Percentiles rank a stretch among this genome's conserved stretches.
Conservation (phyloP, 2,888 invertebrate genomes). For the Pterostichus niger region DNA sequence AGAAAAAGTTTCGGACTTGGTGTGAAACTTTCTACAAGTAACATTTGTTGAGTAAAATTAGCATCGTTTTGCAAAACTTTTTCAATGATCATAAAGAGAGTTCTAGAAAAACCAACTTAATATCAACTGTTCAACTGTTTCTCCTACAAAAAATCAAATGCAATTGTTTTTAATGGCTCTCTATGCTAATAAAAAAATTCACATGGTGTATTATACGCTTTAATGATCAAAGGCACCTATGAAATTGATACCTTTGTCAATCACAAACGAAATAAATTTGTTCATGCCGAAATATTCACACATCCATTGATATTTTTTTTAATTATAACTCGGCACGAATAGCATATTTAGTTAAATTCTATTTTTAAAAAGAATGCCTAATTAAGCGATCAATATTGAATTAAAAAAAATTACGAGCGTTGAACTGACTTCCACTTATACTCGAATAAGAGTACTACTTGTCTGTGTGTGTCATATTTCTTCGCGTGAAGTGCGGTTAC, state of each 20-base stretch:
- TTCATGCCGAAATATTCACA: slow-evolving; percentile 9
- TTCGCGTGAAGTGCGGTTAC: too few species aligned
- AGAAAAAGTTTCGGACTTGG: slow-evolving; percentile 44
- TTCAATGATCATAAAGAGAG: slow-evolving; percentile 64
- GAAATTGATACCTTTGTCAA: slow-evolving; percentile 30
- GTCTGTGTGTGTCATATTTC: too few species aligned
- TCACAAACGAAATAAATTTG: slow-evolving; percentile 18
- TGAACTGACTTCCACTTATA: too few species aligned
- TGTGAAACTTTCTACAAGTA: slow-evolving; percentile 54
- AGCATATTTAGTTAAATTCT: too few species aligned
- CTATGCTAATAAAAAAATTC: neutral
- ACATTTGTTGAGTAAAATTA: slow-evolving; percentile 65
- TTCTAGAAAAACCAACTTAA: slow-evolving; percentile 45
- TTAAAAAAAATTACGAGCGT: too few species aligned
- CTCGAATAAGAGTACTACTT: too few species aligned
- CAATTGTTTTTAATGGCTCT: slow-evolving; percentile 26
- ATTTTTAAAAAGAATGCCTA: too few species aligned
- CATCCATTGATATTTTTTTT: neutral
- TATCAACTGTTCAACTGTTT: slow-evolving; percentile 36
- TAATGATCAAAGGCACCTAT: slow-evolving; percentile 21
- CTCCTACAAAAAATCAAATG: neutral
- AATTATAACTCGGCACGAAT: too few species aligned
- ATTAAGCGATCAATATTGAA: too few species aligned
- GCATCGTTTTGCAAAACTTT: slow-evolving; percentile 62
- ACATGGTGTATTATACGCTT: neutral